phyloP scores from a whole-genome alignment of 1,140 invertebrate species.

The Phthorimaea operculella region DNA sequence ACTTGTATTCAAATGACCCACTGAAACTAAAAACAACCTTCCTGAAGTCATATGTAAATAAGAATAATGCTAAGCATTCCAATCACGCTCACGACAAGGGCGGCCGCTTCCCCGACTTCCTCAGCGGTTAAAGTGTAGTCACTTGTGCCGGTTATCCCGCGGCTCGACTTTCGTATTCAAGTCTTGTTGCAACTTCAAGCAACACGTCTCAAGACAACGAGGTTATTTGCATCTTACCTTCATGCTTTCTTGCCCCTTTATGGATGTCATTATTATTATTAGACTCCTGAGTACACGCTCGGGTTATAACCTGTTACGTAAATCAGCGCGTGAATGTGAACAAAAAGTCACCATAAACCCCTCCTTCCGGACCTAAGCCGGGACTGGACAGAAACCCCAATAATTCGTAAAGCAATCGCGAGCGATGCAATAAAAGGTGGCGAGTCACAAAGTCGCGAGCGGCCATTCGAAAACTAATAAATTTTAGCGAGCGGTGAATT shows the following conservation, averaged over 20 bases:
- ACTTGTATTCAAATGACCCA: too few species aligned
- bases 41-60: too few species aligned
- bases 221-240: constrained; percentile 42
- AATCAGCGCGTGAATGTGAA: neutral
- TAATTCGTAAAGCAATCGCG: constrained; percentile 13
- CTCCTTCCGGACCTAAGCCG: neutral
- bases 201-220: constrained; percentile 33
- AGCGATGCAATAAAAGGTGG: constrained; percentile 24
- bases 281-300: constrained; percentile 3
- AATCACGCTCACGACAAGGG: constrained; percentile 44
- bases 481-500: constrained; percentile 44
- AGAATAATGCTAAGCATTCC: constrained; percentile 23
- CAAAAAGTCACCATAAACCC: constrained; percentile 6
- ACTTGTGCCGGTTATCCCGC: constrained; percentile 32
- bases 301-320: neutral
- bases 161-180: constrained; percentile 30
- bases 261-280: constrained; percentile 30
- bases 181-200: constrained; percentile 26
- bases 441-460: constrained; percentile 30
- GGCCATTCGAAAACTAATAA: constrained; percentile 48
- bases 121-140: constrained; percentile 39
- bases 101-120: constrained; percentile 35
- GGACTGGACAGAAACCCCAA: constrained; percentile 6
- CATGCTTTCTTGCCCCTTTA: constrained; percentile 27
- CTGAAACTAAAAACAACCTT: too few species aligned